Conservation (phyloP, 2,797 vertebrate species). For the Megalops cyprinoides region DNA sequence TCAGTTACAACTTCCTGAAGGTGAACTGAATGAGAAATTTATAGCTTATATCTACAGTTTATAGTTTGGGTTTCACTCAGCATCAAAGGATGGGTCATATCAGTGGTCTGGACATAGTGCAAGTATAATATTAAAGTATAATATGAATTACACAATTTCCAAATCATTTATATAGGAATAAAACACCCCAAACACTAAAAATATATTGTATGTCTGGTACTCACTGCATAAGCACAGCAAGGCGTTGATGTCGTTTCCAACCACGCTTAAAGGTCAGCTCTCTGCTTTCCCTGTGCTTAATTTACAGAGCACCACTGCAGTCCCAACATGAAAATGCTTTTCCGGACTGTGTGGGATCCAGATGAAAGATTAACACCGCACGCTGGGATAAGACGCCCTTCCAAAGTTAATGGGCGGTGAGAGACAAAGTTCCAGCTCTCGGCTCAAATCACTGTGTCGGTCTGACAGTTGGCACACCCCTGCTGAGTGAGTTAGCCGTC, state of each 20-base stretch:
- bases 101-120: no score
- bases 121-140: no score
- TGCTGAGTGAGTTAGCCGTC: background rate
- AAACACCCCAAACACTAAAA: no score
- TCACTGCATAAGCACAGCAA: no score
- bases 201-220: no score
- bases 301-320: background rate
- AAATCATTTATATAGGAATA: no score
- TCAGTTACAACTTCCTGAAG: no score
- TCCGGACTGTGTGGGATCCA: background rate
- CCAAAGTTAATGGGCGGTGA: background rate
- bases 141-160: no score
- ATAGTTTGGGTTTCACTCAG: no score
- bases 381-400: background rate
- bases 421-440: background rate
- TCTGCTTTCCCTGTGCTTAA: background rate
- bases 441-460: background rate
- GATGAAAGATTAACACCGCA: background rate
- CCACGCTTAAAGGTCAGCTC: background rate
- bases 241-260: background rate
- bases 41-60: no score
- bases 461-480: background rate
- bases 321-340: background rate
- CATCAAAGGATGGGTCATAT: no score
- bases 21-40: no score